Evolutionary conservation across 2,888 invertebrate species (phyloP), one percentile per base, ranked within the genome.

Genomic region (Ommatoiulus sabulosus): DNA sequence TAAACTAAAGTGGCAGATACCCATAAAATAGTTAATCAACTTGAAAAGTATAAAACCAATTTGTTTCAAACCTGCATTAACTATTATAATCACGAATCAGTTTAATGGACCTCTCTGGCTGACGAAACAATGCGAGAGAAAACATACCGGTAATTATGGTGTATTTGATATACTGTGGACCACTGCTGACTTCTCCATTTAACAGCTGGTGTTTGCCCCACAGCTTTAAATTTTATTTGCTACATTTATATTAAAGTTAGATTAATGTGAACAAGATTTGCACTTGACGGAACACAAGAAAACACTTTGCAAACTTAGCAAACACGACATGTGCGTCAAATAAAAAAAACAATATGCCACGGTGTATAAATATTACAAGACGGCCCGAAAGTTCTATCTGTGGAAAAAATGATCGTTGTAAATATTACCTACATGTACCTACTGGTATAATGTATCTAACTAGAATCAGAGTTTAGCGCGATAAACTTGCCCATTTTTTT

Each of bases 291-390:
- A 72, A 72, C 72, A 72, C 24, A 72, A 24, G 72, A 72, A 72
- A 72, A 72, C 72, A 72, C 72, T 72, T 72, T 72, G 72, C 72
- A 72, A n/a, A n/a, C n/a, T n/a, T n/a, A n/a, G n/a, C n/a, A n/a
- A 72, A 72, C 72, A 72, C 5, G 72, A 6, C 4, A 72, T 72
- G 72, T 72, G 20, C 72, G 20, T 24, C 24, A 24, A 72, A 24
- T 20, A 10, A 24, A 72, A 10, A 24, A 24, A 72, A n/a, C n/a
- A 24, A 72, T 24, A 24, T 3, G 24, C 24, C 8, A 72, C 20
- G 8, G 20, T 72, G 72, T 24, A 72, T 7, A 72, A 8, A 72
- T 72, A 20, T 17, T 24, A 24, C n/a, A 72, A 20, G 3, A 72
- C 72, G 20, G 72, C 7, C 72, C 24, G 7, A 72, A 72, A 72